phyloP scores from a whole-genome alignment of 1,140 invertebrate species.

The Meteorus sp. region DNA sequence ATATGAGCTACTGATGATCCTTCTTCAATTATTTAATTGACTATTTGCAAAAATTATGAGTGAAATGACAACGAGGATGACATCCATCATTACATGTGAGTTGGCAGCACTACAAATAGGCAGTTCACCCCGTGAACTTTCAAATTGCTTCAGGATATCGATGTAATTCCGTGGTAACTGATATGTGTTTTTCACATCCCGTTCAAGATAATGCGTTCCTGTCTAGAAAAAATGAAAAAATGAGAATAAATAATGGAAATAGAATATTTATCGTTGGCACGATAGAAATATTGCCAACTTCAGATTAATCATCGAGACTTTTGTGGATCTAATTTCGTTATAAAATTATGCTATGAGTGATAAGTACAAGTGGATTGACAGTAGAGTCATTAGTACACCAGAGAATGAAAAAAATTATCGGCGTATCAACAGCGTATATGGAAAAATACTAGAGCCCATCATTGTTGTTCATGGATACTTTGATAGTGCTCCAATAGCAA shows the following conservation, averaged over 20 bases:
- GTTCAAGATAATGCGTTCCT: slow-evolving; percentile 35
- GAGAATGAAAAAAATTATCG: background rate
- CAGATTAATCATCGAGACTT: background rate
- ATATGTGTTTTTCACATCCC: background rate
- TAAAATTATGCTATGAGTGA: slow-evolving; percentile 25
- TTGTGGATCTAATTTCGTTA: background rate
- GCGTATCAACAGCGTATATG: background rate
- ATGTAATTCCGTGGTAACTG: slow-evolving; percentile 3
- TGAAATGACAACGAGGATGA: background rate
- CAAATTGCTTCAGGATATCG: slow-evolving; percentile 8
- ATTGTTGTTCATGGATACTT: slow-evolving; percentile 27
- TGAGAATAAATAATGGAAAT: slow-evolving; percentile 14
- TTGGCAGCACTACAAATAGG: background rate
- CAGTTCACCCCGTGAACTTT: background rate
- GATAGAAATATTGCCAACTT: no score
- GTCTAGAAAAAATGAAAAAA: slow-evolving; percentile 34
- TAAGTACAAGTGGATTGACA: slow-evolving; percentile 25
- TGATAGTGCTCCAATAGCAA: background rate
- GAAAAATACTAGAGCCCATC: slow-evolving; percentile 12
- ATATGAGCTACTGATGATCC: no score
- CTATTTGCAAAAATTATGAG: background rate
- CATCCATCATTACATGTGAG: background rate
- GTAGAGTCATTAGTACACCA: background rate
- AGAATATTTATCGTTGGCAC: no score
- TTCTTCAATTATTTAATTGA: no score